Conservation (phyloP, 2,888 invertebrate genomes). For the Chironomus riparius region DNA sequence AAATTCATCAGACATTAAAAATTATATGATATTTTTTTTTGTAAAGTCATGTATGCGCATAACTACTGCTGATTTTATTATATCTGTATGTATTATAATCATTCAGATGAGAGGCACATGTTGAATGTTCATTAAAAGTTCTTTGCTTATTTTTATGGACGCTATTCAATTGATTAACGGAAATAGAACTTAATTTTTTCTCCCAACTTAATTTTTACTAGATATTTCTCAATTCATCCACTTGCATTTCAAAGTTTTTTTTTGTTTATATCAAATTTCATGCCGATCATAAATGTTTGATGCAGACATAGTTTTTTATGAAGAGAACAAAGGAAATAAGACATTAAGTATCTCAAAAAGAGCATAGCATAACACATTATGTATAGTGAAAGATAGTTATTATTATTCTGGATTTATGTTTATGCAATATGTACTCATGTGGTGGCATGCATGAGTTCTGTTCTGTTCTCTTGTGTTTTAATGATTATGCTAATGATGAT, state of each 20-base stretch:
- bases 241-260: not conserved
- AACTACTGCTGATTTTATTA: not conserved
- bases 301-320: not conserved
- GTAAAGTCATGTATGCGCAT: not conserved
- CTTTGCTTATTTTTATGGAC: not conserved
- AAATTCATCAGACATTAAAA: not conserved
- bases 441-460: not conserved
- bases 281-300: not conserved
- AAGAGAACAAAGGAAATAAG: conserved; percentile 17
- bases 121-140: not conserved
- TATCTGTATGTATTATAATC: not conserved
- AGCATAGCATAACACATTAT: too few species aligned
- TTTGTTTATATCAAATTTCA: not conserved
- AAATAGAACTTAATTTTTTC: not conserved
- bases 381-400: not conserved
- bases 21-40: not conserved
- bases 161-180: conserved; percentile 18
- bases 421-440: not conserved
- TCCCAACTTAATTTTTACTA: not conserved
- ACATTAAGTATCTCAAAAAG: conserved; percentile 8
- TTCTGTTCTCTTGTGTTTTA: not conserved
- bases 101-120: not conserved
- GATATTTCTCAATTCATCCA: not conserved
- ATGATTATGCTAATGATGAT: not conserved
- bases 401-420: not conserved